Base-by-base conservation (phyloP, 2,113 vertebrate genomes). In the Amphiprion percula region DNA sequence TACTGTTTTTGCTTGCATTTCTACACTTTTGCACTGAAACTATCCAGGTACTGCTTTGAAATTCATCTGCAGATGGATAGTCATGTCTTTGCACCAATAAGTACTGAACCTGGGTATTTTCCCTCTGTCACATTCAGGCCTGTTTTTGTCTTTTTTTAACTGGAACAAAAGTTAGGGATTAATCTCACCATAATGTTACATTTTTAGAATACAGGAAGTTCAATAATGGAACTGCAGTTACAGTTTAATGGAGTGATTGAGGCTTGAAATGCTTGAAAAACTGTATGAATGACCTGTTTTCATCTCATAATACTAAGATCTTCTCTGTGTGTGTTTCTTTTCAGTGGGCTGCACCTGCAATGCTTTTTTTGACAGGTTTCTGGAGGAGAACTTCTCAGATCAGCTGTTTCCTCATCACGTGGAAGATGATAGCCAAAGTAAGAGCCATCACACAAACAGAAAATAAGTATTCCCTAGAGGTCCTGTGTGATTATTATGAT, bases 371-470 rank as follows among this genome's bases (percentile, higher is more conserved):
- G 88, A 91, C 73, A 72, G 71, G 71, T 79, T 84, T 54, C 80
- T 80, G 21, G 90, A 94, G 30, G 80, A 92, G 28, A 79, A 61
- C 69, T 15, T 79, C 52, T 68, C 91, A 44, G 70, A 83, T 21
- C 77, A 77, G 8, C 46, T 83, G 63, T 79, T 90, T 63, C 21
- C 77, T 77, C 84, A 19, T 66, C 70, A 68, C 53, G 44, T 72
- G 54, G 85, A 81, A 39, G 85, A 93, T n/a, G 79, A 88, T 68
- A 78, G 52, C 47, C 83, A 87, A 82, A 70, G 94, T 95, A 92
- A 94, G 89, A 83, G 6, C 70, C 9, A 7, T 28, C 59, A 67
- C 2, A 50, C 62, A 54, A 17, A 52, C 39, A 39, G 14, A 71
- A 52, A 39, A 52, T 21, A 54, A 50, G 11, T 55, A 37, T 54